Evolutionary conservation across 1,140 invertebrate species (phyloP).

Genomic region (Hyles vespertilio): DNA sequence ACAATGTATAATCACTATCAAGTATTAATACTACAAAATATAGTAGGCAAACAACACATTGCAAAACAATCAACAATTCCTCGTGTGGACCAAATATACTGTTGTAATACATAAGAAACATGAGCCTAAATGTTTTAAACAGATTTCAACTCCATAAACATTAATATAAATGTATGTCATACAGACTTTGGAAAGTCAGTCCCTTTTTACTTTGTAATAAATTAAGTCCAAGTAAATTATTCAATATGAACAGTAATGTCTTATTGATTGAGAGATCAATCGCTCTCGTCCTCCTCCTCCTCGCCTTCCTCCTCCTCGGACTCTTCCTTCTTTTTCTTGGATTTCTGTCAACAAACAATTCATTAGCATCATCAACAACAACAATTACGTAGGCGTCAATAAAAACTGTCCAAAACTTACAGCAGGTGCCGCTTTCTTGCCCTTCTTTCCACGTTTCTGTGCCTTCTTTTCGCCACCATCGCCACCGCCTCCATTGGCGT

Average conservation of each 20-base stretch:
- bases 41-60: slow-evolving; percentile 33
- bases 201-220: slow-evolving; percentile 74
- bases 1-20: slow-evolving; percentile 35
- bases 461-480: slow-evolving; percentile 73
- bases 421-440: slow-evolving; percentile 70
- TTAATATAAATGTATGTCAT: slow-evolving; percentile 15
- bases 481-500: slow-evolving; percentile 80
- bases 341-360: slow-evolving; percentile 51
- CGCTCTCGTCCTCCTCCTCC: slow-evolving; percentile 74
- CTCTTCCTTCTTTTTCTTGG: slow-evolving; percentile 76
- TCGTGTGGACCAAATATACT: slow-evolving; percentile 37
- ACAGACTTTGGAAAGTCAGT: slow-evolving; percentile 74
- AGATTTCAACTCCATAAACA: slow-evolving; percentile 8
- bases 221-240: slow-evolving; percentile 77
- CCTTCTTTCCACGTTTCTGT: slow-evolving; percentile 74
- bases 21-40: slow-evolving; percentile 46
- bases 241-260: slow-evolving; percentile 74
- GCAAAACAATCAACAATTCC: slow-evolving; percentile 35
- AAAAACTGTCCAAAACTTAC: slow-evolving; percentile 37
- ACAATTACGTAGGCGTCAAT: slow-evolving; percentile 2
- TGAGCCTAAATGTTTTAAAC: slow-evolving; percentile 5
- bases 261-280: slow-evolving; percentile 69
- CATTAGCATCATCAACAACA: slow-evolving; percentile 3
- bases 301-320: slow-evolving; percentile 72
- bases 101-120: slow-evolving; percentile 32